A percentile compares a stretch with the other conserved stretches of the same genome.
These are phyloP conservation scores for Aporophyla nigra DNA, from an alignment of 2,888 invertebrate genomes.

Conservation along the genomic window DNA sequence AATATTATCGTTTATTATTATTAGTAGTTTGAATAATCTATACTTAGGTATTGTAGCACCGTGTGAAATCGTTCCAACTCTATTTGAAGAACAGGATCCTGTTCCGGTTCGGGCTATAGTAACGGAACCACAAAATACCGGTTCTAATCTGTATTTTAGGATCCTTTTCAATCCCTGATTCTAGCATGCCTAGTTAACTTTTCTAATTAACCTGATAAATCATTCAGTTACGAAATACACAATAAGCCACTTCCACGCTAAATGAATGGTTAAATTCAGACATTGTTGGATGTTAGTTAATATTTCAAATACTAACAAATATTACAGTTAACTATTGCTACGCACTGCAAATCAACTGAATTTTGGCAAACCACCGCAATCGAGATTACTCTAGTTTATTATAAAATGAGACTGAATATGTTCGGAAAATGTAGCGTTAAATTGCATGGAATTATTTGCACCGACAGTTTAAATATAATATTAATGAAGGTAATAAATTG, in stretches of 20 bases:
- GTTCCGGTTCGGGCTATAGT: no score
- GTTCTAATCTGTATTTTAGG: no score
- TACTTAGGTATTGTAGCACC: no score
- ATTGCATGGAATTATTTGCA: constrained; percentile 35
- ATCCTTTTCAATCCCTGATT: no score
- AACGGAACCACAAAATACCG: no score
- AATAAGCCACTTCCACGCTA: neutral
- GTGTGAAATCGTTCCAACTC: no score
- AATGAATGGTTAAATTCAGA: neutral
- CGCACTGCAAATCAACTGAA: constrained; percentile 27
- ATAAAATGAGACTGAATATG: constrained; percentile 31
- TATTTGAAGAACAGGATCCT: no score
- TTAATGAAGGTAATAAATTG: constrained; percentile 45
- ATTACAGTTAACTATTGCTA: neutral
- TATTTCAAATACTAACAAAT: constrained; percentile 30
- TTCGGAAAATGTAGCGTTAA: constrained; percentile 24
- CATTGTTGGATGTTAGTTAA: neutral
- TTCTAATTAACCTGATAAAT: constrained; percentile 6
- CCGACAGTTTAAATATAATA: constrained; percentile 39
- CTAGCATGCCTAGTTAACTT: neutral
- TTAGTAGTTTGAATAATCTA: no score
- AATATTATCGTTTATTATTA: no score
- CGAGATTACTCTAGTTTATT: constrained; percentile 36
- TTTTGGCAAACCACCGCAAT: constrained; percentile 47
- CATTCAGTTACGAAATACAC: neutral